A percentile compares a stretch with the other conserved stretches of the same genome.
These are phyloP conservation scores for Eospalax fontanierii DNA, from an alignment of 2,797 vertebrate species.

Conservation along the genomic window DNA sequence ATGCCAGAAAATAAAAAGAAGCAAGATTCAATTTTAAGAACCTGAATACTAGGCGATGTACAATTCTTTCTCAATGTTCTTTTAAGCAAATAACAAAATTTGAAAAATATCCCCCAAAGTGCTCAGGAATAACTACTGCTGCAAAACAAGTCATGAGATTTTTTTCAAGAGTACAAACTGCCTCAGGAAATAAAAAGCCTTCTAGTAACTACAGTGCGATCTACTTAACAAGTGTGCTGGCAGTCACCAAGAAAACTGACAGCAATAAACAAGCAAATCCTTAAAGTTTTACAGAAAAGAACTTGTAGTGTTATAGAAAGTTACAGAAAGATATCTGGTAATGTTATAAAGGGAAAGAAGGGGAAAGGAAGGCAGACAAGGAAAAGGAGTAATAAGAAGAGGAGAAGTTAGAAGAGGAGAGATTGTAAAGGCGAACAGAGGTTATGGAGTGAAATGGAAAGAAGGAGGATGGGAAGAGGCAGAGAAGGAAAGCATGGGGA, in stretches of 20 bases:
- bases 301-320: background rate
- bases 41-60: background rate
- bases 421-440: fast-evolving
- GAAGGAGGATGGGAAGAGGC: background rate
- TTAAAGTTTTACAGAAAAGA: background rate
- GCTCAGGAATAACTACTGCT: background rate
- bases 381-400: background rate
- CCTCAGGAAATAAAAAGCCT: background rate
- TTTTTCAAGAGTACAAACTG: background rate
- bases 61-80: background rate
- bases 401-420: no score
- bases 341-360: background rate
- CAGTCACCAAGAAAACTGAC: background rate
- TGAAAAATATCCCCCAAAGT: background rate
- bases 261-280: background rate
- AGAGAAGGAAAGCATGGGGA: no score
- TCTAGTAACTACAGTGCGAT: background rate
- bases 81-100: background rate
- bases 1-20: background rate
- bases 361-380: no score
- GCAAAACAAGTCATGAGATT: background rate
- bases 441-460: background rate
- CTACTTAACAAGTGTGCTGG: background rate
- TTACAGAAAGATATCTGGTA: background rate
- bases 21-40: background rate